Evolutionary conservation across 1,140 invertebrate genomes (phyloP).

Genomic region (Drosophila tani): DNA sequence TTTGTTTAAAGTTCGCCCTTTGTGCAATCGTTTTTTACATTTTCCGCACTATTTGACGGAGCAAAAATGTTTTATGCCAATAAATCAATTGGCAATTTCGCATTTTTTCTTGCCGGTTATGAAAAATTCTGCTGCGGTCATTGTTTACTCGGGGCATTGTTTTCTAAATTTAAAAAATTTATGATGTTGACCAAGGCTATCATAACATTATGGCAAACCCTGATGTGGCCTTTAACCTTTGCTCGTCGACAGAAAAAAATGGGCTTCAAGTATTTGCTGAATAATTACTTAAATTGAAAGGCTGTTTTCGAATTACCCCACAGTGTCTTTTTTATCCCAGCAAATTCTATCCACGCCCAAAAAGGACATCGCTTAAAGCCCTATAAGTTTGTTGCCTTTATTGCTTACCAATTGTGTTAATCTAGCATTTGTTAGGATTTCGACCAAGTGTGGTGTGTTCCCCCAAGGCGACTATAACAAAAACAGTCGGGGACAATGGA

Average conservation of each 20-base stretch:
- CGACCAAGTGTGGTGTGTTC: slow-evolving; percentile 28
- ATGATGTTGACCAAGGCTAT: slow-evolving; percentile 34
- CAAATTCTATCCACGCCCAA: neutral
- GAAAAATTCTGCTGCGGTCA: slow-evolving; percentile 21
- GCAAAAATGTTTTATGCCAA: slow-evolving; percentile 68
- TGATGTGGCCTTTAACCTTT: slow-evolving; percentile 25
- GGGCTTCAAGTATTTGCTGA: neutral
- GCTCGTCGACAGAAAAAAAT: neutral
- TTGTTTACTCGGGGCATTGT: slow-evolving; percentile 36
- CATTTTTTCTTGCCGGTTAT: slow-evolving; percentile 24
- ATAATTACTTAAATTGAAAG: slow-evolving; percentile 18
- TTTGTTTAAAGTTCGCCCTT: slow-evolving; percentile 63
- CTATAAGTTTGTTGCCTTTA: slow-evolving; percentile 71
- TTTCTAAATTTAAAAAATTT: slow-evolving; percentile 43
- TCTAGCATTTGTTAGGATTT: slow-evolving; percentile 71
- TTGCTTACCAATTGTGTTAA: slow-evolving; percentile 84
- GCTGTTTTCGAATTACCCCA: neutral
- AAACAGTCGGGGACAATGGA: slow-evolving; percentile 45
- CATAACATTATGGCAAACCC: slow-evolving; percentile 31
- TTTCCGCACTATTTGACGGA: slow-evolving; percentile 74
- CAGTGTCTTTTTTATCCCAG: neutral
- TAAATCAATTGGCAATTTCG: slow-evolving; percentile 71
- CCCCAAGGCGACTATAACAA: slow-evolving; percentile 38
- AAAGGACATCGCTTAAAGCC: slow-evolving; percentile 57
- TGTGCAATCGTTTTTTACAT: slow-evolving; percentile 54